Evolutionary conservation across 2,797 vertebrate species (phyloP).

Genomic region (Danio aesculapii): DNA sequence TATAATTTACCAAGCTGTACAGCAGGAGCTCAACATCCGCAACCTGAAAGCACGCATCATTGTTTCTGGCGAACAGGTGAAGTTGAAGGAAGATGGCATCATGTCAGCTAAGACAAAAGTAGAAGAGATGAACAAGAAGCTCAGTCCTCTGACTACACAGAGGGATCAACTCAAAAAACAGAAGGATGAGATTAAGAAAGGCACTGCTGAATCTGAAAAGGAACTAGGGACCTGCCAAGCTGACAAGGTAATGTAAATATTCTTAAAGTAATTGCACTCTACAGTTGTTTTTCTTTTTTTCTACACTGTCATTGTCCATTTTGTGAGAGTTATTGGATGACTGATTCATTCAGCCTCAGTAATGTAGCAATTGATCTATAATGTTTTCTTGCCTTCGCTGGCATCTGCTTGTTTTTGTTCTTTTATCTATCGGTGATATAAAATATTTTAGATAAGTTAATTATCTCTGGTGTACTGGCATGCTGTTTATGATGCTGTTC

Average conservation of each 20-base stretch:
- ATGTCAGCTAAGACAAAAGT: constrained; percentile 54
- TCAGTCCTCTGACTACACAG: neutral
- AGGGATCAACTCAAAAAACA: constrained; percentile 52
- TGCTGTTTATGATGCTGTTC: neutral
- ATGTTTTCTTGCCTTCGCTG: neutral
- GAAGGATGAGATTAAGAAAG: neutral
- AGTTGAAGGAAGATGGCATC: constrained; percentile 66
- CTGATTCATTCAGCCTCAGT: neutral
- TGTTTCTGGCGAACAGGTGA: constrained; percentile 28
- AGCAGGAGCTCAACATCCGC: constrained; percentile 69
- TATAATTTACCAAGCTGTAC: constrained; percentile 66
- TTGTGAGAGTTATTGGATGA: neutral
- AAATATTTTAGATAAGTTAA: neutral
- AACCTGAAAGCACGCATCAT: neutral
- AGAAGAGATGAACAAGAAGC: constrained; percentile 31
- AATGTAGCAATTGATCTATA: too few relatives aligned
- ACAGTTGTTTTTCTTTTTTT: neutral
- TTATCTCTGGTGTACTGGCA: neutral
- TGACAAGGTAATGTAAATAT: constrained; percentile 67
- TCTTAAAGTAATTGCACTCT: neutral
- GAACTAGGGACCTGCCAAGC: constrained; percentile 63
- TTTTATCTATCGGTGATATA: neutral
- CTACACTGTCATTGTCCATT: too few relatives aligned
- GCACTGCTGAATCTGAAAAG: fast-evolving
- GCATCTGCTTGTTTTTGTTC: neutral